Conservation (phyloP, 2,113 vertebrate genomes). For the Neofelis nebulosa region DNA sequence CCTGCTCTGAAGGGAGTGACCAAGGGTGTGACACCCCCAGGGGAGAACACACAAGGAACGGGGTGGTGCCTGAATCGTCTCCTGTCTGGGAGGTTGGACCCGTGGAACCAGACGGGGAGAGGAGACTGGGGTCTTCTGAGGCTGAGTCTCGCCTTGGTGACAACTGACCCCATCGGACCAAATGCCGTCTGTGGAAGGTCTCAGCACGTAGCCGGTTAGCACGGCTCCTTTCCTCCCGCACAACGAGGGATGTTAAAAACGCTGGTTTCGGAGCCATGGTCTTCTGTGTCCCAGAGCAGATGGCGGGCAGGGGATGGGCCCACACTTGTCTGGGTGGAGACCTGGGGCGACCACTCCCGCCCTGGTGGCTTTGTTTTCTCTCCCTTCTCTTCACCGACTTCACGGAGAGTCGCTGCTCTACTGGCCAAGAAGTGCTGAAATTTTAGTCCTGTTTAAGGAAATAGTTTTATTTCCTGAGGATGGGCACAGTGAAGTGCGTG, state of each 20-base stretch:
- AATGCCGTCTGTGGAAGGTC: background rate
- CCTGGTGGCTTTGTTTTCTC: too few relatives aligned
- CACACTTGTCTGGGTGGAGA: background rate
- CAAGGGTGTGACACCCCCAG: too few relatives aligned
- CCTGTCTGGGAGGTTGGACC: background rate
- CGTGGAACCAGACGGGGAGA: accelerated
- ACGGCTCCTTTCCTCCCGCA: accelerated
- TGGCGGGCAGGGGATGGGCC: accelerated
- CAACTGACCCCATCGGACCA: background rate
- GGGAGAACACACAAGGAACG: accelerated
- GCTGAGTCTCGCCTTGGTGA: background rate
- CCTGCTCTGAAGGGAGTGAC: accelerated
- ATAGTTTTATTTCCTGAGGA: background rate
- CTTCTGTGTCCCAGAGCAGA: background rate
- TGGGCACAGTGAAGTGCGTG: too few relatives aligned
- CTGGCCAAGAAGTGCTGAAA: background rate
- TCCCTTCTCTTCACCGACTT: background rate
- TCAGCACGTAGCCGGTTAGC: accelerated
- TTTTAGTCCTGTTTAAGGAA: background rate
- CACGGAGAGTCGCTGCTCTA: accelerated
- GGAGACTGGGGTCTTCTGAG: background rate
- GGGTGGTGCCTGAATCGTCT: too few relatives aligned
- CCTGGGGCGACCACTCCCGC: too few relatives aligned
- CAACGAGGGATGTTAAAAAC: too few relatives aligned
- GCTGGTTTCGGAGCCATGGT: accelerated